These are phyloP conservation scores for Heliconius congener DNA, from an alignment of 1,140 invertebrate species.

Conservation along the genomic window DNA sequence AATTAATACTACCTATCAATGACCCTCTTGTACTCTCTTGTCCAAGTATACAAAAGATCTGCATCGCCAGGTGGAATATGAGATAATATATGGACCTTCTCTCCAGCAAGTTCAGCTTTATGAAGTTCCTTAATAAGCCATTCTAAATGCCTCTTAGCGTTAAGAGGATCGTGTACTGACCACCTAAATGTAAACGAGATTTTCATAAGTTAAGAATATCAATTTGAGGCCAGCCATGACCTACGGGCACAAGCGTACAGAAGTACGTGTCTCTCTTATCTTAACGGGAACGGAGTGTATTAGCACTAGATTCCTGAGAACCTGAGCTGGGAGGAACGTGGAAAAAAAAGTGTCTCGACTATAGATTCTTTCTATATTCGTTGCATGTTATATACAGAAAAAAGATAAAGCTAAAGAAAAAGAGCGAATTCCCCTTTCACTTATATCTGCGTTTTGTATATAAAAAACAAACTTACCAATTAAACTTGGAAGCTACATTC, in stretches of 20 bases:
- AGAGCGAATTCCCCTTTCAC: background rate
- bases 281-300: too few relatives aligned
- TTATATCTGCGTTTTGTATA: background rate
- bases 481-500: slow-evolving; percentile 87
- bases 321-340: too few relatives aligned
- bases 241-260: too few relatives aligned
- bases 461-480: slow-evolving; percentile 83
- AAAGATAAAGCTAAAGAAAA: too few relatives aligned
- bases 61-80: slow-evolving; percentile 90
- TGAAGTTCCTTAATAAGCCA: slow-evolving; percentile 88
- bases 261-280: too few relatives aligned
- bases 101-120: slow-evolving; percentile 85
- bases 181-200: slow-evolving; percentile 72
- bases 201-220: too few relatives aligned
- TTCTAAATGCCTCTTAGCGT: slow-evolving; percentile 86
- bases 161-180: slow-evolving; percentile 83
- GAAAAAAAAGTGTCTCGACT: too few relatives aligned
- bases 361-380: too few relatives aligned
- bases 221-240: too few relatives aligned
- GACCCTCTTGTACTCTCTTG: slow-evolving; percentile 84
- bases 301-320: too few relatives aligned
- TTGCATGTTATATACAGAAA: too few relatives aligned
- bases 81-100: slow-evolving; percentile 91
- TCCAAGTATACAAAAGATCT: slow-evolving; percentile 86
- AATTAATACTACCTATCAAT: slow-evolving; percentile 62